Evolutionary conservation across 2,888 invertebrate species (phyloP).

Genomic region (Drosophila subsilvestris): DNA sequence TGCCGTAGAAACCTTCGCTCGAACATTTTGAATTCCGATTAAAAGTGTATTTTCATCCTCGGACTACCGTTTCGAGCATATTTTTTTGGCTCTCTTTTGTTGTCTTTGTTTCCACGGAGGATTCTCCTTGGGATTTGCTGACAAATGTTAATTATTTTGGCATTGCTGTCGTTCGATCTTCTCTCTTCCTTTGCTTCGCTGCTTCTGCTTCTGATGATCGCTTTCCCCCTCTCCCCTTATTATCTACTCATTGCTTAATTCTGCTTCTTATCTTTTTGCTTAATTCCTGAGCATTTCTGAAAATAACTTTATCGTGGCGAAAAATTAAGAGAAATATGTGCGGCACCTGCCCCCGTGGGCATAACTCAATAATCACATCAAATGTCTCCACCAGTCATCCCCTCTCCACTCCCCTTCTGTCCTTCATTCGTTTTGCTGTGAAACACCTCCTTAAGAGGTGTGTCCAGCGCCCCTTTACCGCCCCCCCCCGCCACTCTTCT

Average conservation of each 20-base stretch:
- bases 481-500: neutral
- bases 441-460: constrained; percentile 70
- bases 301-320: constrained; percentile 70
- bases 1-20: neutral
- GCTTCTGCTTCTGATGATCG: neutral
- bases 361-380: constrained; percentile 79
- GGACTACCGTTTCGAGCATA: neutral
- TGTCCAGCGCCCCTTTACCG: constrained; percentile 51
- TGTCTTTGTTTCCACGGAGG: constrained; percentile 7
- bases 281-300: constrained; percentile 32
- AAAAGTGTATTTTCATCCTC: neutral
- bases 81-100: constrained; percentile 10
- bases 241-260: constrained; percentile 30
- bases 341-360: constrained; percentile 77
- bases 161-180: constrained; percentile 7
- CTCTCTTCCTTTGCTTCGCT: neutral
- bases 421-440: constrained; percentile 10
- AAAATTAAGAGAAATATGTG: constrained; percentile 74
- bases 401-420: constrained; percentile 2
- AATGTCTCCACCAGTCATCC: constrained; percentile 66
- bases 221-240: neutral
- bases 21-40: neutral
- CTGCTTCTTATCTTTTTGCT: constrained; percentile 31
- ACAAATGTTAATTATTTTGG: constrained; percentile 36
- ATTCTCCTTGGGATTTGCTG: constrained; percentile 28